Conservation (phyloP, 2,797 vertebrate species). For the Australoheros facetus region DNA sequence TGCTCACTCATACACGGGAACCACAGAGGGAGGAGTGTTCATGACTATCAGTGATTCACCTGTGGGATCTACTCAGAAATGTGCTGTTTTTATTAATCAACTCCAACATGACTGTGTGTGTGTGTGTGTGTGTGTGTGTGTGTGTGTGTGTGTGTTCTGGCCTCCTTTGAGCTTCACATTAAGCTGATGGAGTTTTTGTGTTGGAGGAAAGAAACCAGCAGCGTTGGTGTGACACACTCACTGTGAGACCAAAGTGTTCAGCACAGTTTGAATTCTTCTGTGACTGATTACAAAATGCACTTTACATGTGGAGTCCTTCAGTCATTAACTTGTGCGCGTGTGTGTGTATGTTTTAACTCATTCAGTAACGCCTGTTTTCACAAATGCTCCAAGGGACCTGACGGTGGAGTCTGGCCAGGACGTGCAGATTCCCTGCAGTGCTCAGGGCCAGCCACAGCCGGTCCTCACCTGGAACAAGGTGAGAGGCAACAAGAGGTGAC, state of each 20-base stretch:
- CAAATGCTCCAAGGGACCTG: conserved; percentile 92
- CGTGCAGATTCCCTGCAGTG: conserved; percentile 93
- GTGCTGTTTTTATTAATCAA: background rate
- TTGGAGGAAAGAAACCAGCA: conserved; percentile 10
- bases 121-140: accelerated
- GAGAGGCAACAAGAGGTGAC: conserved; percentile 42
- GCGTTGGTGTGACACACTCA: conserved; percentile 27
- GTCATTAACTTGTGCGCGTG: conserved; percentile 79
- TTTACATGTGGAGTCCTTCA: conserved; percentile 29
- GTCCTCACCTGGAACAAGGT: conserved; percentile 99
- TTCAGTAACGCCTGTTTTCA: conserved; percentile 96
- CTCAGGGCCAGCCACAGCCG: conserved; percentile 94
- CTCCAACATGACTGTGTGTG: no score
- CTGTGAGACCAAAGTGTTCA: background rate
- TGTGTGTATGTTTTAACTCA: conserved; percentile 80
- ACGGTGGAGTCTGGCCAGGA: conserved; percentile 94
- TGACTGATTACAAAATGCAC: conserved; percentile 33
- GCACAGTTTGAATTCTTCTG: conserved; percentile 8
- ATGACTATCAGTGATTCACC: background rate
- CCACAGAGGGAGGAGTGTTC: background rate
- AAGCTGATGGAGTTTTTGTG: conserved; percentile 7
- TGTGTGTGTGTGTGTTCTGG: accelerated
- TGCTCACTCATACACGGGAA: conserved; percentile 24
- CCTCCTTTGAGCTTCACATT: background rate
- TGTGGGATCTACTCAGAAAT: background rate